phyloP scores from a whole-genome alignment of 1,140 invertebrate genomes.

The Macrocentrus cingulum region DNA sequence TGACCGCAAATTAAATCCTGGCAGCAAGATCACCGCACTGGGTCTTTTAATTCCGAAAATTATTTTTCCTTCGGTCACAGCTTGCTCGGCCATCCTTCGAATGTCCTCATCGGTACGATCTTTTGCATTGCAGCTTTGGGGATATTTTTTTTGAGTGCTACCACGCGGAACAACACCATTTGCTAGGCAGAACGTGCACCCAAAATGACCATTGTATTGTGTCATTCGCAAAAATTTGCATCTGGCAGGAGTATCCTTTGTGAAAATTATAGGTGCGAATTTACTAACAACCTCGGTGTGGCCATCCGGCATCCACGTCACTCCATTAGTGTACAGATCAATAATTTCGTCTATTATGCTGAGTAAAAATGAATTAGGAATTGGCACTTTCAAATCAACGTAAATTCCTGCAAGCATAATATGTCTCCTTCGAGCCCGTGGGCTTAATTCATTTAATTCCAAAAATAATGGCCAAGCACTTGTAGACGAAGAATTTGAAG shows the following conservation, averaged over 20 bases:
- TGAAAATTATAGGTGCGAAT: not conserved
- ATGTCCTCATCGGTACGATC: not conserved
- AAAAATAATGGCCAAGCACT: not conserved
- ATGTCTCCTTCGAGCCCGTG: not conserved
- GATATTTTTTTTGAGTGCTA: not conserved
- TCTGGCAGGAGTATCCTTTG: conserved; percentile 5
- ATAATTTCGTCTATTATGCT: conserved; percentile 1
- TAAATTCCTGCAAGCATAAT: conserved; percentile 13
- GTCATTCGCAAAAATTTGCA: not conserved
- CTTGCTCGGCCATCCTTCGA: not conserved
- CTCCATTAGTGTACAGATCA: not conserved
- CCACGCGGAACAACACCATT: not conserved
- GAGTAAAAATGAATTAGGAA: conserved; percentile 8
- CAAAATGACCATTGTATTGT: conserved; percentile 10
- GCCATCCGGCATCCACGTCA: not conserved
- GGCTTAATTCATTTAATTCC: not conserved
- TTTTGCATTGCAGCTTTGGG: not conserved
- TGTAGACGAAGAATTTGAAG: not conserved
- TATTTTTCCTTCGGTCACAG: not conserved
- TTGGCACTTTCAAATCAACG: conserved; percentile 7
- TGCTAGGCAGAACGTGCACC: conserved; percentile 7
- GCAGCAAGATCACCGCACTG: too few species aligned
- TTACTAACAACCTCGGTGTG: not conserved
- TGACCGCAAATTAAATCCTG: too few species aligned
- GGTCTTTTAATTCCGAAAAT: not conserved